Evolutionary conservation across 2,888 invertebrate genomes (phyloP).

Genomic region (Drosophila parthenogenetica): DNA sequence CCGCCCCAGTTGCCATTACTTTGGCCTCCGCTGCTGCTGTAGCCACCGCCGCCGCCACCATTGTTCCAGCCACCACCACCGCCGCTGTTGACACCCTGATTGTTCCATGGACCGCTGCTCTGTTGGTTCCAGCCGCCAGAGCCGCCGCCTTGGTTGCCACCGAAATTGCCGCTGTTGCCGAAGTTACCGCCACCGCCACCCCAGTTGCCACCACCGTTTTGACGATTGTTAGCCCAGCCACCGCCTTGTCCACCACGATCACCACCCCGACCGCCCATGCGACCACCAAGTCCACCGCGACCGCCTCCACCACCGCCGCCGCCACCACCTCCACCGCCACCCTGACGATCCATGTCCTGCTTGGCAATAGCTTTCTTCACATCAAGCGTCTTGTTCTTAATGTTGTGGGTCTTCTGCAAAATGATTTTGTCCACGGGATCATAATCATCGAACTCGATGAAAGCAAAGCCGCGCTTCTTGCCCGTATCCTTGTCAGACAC

Average conservation of each 20-base stretch:
- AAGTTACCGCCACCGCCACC: slow-evolving; percentile 79
- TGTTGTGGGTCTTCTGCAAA: slow-evolving; percentile 91
- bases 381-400: slow-evolving; percentile 93
- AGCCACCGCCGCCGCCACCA: slow-evolving; percentile 84
- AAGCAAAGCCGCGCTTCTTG: slow-evolving; percentile 97
- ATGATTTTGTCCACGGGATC: slow-evolving; percentile 97
- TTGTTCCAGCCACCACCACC: slow-evolving; percentile 83
- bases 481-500: slow-evolving; percentile 97
- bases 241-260: slow-evolving; percentile 71
- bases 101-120: slow-evolving; percentile 82
- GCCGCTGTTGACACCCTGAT: slow-evolving; percentile 70
- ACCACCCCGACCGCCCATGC: slow-evolving; percentile 64
- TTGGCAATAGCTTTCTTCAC: slow-evolving; percentile 97
- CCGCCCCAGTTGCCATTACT: slow-evolving; percentile 88
- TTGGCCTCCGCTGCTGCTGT: slow-evolving; percentile 86
- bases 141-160: slow-evolving; percentile 75
- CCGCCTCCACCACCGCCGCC: slow-evolving; percentile 86
- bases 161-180: slow-evolving; percentile 82
- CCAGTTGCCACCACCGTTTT: slow-evolving; percentile 83
- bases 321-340: slow-evolving; percentile 86
- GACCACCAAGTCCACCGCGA: slow-evolving; percentile 82
- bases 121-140: slow-evolving; percentile 84
- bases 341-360: slow-evolving; percentile 91
- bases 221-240: slow-evolving; percentile 70
- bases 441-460: slow-evolving; percentile 98